Evolutionary conservation across 1,140 invertebrate species (phyloP), one percentile per base, ranked within the genome.

Genomic region (Polyergus mexicanus): DNA sequence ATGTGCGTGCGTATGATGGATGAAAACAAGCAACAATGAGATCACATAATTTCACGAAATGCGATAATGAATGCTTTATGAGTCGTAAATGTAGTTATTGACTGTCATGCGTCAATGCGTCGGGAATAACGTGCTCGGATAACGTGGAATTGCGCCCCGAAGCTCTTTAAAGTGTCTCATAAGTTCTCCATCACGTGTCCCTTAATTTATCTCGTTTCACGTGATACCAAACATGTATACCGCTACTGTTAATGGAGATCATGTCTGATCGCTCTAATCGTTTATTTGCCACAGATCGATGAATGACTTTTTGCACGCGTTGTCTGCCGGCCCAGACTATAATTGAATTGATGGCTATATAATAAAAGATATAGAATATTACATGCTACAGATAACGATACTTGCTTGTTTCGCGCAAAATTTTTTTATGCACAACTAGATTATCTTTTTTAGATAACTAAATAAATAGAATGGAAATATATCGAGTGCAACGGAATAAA

Each of bases 1-100:
- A 11, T 32, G 44, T 58, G 47, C 75, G 63, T 69, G 63, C 76
- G 60, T 77, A 47, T 41, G 8, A 44, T 60, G 47, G 63, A 68
- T 54, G 63, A 56, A 69, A 69, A 69, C 58, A 38, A 38, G 56
- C 28, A 66, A 74, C 54, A 10, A 35, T 16, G 32, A 56, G 25
- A 68, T 68, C 76, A 11, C 35, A 38, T 80, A 80, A 80, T 80
- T 80, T 35, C 47, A 69, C 44, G 63, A 16, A 51, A 51, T n/a
- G 76, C 63, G 76, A 80, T 80, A 80, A 80, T 68, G 44, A 69
- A 22, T 11, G 32, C 63, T 38, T 69, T 68, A 69, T 38, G 44
- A 47, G 13, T 25, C 13, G n/a, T 25, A 38, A 54, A n/a, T 38
- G 4, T 13, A 32, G 47, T 69, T n/a, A 13, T 38, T 38, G 60